Evolutionary conservation across 2,113 vertebrate species (phyloP).

Genomic region (Sporophila hypoxantha): DNA sequence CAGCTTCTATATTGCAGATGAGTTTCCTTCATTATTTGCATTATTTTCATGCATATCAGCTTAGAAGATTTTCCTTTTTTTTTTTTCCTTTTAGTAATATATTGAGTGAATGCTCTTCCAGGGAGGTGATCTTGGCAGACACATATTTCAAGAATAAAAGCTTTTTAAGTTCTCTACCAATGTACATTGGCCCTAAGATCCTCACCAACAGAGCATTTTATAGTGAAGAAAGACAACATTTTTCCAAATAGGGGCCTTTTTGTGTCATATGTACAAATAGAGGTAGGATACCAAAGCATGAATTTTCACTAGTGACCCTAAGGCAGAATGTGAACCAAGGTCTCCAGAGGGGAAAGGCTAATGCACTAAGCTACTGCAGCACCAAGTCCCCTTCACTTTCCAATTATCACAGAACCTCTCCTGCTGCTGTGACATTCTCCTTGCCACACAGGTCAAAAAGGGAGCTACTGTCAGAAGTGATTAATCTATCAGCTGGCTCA

Average conservation of each 20-base stretch:
- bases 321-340: conserved; percentile 13
- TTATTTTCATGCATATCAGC: background rate
- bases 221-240: background rate
- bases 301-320: conserved; percentile 29
- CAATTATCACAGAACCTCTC: conserved; percentile 48
- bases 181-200: background rate
- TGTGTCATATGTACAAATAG: background rate
- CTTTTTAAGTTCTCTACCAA: background rate
- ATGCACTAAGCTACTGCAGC: conserved; percentile 29
- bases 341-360: conserved; percentile 43
- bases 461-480: conserved; percentile 49
- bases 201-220: background rate
- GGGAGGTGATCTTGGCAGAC: background rate
- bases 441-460: conserved; percentile 48
- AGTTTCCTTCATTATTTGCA: background rate
- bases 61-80: background rate
- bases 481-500: conserved; percentile 31
- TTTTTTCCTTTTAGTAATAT: background rate
- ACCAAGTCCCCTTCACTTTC: conserved; percentile 48
- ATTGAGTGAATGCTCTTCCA: background rate
- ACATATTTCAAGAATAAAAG: background rate
- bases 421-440: conserved; percentile 31
- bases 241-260: background rate
- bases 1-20: background rate
- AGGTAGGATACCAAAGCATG: background rate